These are phyloP conservation scores for Nebria ingens DNA, from an alignment of 1,140 invertebrate genomes.

Conservation along the genomic window DNA sequence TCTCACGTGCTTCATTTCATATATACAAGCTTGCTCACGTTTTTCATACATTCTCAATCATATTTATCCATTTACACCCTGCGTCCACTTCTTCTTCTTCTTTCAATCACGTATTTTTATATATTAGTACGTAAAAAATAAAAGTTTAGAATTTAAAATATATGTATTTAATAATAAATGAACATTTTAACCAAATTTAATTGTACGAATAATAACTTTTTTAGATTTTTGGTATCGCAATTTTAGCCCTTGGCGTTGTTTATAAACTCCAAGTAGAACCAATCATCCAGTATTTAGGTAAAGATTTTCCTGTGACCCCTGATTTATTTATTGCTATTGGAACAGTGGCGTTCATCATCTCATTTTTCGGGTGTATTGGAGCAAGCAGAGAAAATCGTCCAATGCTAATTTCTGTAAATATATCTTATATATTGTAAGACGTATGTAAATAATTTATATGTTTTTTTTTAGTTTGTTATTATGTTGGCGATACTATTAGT, in stretches of 20 bases:
- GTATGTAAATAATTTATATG: too few relatives aligned
- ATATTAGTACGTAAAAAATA: too few relatives aligned
- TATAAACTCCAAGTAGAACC: neutral
- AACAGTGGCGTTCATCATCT: neutral
- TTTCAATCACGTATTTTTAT: too few relatives aligned
- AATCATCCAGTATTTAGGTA: neutral
- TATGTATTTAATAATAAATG: constrained; percentile 1
- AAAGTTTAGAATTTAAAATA: too few relatives aligned
- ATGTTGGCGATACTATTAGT: neutral
- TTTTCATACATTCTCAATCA: too few relatives aligned
- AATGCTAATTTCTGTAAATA: constrained; percentile 1
- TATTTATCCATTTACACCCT: too few relatives aligned
- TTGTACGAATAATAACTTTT: too few relatives aligned
- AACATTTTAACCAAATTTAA: too few relatives aligned
- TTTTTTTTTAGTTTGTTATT: constrained; percentile 1
- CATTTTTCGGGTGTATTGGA: constrained; percentile 2
- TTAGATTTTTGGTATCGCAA: neutral
- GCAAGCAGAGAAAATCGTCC: neutral
- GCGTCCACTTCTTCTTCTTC: too few relatives aligned
- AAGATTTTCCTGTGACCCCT: neutral
- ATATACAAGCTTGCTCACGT: too few relatives aligned
- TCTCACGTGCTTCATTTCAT: too few relatives aligned
- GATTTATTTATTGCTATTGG: constrained; percentile 3
- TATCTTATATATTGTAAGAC: too few relatives aligned
- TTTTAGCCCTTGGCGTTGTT: neutral